Conservation (phyloP, 1,140 invertebrate species). For the Musca domestica region DNA sequence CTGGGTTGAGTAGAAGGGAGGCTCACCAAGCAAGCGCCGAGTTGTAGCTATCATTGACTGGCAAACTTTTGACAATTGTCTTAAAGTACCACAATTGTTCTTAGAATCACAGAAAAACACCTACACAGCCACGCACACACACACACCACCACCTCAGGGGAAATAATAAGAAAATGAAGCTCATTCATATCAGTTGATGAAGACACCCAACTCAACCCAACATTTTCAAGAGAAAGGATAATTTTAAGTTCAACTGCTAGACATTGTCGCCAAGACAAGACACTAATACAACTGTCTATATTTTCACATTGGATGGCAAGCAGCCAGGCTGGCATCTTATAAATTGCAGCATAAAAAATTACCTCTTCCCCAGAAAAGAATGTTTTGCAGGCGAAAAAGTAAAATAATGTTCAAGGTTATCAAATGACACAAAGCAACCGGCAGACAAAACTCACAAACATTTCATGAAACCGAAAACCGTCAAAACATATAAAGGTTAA, state of each 20-base stretch:
- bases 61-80: slow-evolving; percentile 18
- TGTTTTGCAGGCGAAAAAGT: not conserved
- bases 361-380: not conserved
- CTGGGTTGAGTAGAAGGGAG: not conserved
- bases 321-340: not conserved
- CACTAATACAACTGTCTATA: not conserved
- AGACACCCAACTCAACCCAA: no score
- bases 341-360: not conserved
- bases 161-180: slow-evolving; percentile 21
- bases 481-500: not conserved
- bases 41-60: not conserved
- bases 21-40: not conserved
- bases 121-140: not conserved
- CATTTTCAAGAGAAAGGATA: not conserved
- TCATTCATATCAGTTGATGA: not conserved
- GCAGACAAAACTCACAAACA: no score
- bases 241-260: slow-evolving; percentile 8
- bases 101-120: not conserved
- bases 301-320: not conserved
- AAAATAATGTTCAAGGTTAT: not conserved
- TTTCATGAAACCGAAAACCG: not conserved
- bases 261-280: not conserved
- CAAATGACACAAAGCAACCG: not conserved
- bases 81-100: slow-evolving; percentile 21
- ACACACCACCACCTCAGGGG: not conserved